These are phyloP conservation scores for Bostrychus sinensis DNA, from an alignment of 2,113 vertebrate genomes.

Conservation along the genomic window DNA sequence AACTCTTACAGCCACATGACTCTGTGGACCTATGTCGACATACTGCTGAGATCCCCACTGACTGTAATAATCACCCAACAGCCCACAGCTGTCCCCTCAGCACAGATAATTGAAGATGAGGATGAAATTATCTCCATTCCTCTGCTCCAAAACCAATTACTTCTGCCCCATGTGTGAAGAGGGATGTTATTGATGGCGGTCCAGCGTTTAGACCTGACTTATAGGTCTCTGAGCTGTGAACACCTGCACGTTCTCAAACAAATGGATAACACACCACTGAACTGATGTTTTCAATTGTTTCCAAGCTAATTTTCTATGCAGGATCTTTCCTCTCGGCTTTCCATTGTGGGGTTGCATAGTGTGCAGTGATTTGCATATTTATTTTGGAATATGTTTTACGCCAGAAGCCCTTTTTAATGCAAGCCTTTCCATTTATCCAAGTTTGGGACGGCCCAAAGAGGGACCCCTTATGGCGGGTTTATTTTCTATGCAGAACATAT, in stretches of 20 bases:
- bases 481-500: no score
- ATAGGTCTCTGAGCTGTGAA: not conserved
- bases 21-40: conserved; percentile 15
- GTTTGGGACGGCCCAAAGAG: no score
- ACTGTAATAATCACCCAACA: conserved; percentile 21
- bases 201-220: conserved; percentile 19
- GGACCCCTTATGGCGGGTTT: no score
- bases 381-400: no score
- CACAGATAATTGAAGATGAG: conserved; percentile 15
- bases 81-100: not conserved
- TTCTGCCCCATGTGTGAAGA: not conserved
- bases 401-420: no score
- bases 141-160: conserved; percentile 29
- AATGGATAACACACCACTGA: not conserved
- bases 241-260: not conserved
- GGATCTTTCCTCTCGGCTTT: not conserved
- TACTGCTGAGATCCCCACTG: conserved; percentile 20
- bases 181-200: conserved; percentile 11
- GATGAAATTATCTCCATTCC: conserved; percentile 28
- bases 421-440: no score
- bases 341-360: no score
- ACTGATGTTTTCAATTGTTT: not conserved
- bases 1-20: conserved; percentile 34
- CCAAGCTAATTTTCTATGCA: not conserved
- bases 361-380: no score